Percentiles rank a stretch among this genome's conserved stretches.
These are phyloP conservation scores for Xanthorhoe spadicearia DNA, from an alignment of 2,888 invertebrate genomes.

Conservation along the genomic window DNA sequence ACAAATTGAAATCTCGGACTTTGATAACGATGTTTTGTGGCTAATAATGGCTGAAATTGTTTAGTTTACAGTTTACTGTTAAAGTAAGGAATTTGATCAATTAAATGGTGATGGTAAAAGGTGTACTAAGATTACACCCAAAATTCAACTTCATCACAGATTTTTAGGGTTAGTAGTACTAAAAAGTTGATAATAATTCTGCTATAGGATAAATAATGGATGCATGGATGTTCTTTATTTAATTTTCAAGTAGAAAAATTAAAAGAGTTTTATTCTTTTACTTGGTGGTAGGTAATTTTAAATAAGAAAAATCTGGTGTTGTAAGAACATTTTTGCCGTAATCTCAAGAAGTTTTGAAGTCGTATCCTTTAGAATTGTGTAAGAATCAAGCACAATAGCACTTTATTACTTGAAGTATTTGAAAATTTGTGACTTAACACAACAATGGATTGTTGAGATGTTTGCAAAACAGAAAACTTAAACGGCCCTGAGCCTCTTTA, in stretches of 20 bases:
- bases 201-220: no score
- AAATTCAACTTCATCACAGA: neutral
- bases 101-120: neutral
- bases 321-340: neutral
- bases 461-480: constrained; percentile 7
- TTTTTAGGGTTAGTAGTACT: no score
- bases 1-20: constrained; percentile 18
- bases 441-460: neutral
- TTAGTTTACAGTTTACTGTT: constrained; percentile 5
- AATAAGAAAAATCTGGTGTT: no score
- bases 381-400: neutral
- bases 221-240: no score
- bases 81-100: neutral
- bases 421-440: neutral
- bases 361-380: neutral
- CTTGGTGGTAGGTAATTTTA: no score
- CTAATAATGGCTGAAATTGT: constrained; percentile 14
- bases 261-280: no score
- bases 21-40: constrained; percentile 21
- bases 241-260: no score
- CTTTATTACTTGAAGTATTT: neutral
- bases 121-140: neutral
- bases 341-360: neutral
- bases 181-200: no score
- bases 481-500: neutral